Evolutionary conservation across 2,113 vertebrate species (phyloP).

Genomic region (Gila orcuttii): DNA sequence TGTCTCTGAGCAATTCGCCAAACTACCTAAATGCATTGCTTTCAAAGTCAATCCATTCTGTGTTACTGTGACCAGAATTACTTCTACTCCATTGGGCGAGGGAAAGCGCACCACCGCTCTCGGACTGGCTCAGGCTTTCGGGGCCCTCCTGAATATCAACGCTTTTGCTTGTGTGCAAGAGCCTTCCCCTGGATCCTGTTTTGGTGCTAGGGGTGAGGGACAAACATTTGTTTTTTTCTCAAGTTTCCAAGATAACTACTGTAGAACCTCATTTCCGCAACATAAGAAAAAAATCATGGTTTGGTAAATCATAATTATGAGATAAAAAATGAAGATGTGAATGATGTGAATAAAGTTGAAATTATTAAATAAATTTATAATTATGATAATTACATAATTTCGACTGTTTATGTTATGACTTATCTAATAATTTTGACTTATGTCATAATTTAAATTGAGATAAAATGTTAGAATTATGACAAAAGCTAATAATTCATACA

Average conservation of each 20-base stretch:
- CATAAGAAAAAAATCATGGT: not conserved
- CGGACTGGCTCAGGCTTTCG: slow-evolving; percentile 82
- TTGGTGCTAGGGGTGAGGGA: slow-evolving; percentile 82
- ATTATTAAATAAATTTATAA: not conserved
- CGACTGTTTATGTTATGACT: no score
- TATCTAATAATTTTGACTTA: no score
- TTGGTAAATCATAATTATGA: not conserved
- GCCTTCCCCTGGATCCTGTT: slow-evolving; percentile 83
- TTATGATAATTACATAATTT: no score
- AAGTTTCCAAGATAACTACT: not conserved
- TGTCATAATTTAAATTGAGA: not conserved
- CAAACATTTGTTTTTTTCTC: not conserved
- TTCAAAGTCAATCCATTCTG: not conserved
- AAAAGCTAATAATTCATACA: no score
- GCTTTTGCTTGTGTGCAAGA: slow-evolving; percentile 85
- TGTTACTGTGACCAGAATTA: slow-evolving; percentile 74
- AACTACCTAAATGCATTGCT: not conserved
- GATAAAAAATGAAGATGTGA: not conserved
- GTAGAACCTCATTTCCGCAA: not conserved
- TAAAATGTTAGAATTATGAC: not conserved
- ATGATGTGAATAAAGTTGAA: not conserved
- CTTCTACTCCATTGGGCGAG: slow-evolving; percentile 83
- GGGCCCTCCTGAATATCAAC: slow-evolving; percentile 80
- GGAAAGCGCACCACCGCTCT: slow-evolving; percentile 84
- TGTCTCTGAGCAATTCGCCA: not conserved